A percentile compares a stretch with the other conserved stretches of the same genome.
Evolutionary conservation across 1,140 invertebrate species (phyloP).

Genomic region (Eriocheir sinensis): DNA sequence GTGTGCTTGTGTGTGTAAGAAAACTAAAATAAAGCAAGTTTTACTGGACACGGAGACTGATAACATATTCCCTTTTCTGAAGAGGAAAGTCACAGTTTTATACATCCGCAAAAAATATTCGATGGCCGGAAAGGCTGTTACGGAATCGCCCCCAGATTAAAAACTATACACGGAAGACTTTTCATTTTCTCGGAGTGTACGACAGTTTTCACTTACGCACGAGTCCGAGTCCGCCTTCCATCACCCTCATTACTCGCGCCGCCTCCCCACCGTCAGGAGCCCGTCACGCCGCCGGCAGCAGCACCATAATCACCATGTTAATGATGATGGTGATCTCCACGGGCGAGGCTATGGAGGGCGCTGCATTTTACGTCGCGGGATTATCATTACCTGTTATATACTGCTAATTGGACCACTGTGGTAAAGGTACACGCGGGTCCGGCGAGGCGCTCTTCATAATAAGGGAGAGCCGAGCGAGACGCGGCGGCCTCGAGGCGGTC

Average conservation of each 20-base stretch:
- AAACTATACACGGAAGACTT: background rate
- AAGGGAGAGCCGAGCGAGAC: background rate
- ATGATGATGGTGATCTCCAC: slow-evolving; percentile 14
- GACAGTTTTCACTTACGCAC: background rate
- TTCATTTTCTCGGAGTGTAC: background rate
- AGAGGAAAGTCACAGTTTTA: background rate
- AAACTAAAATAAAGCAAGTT: background rate
- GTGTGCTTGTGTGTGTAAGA: background rate
- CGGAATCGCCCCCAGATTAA: background rate
- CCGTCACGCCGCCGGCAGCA: background rate
- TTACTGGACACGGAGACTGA: too few relatives aligned
- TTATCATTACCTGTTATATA: slow-evolving; percentile 26
- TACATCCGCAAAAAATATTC: background rate
- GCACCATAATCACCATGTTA: background rate
- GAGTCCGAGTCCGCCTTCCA: background rate
- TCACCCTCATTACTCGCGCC: background rate
- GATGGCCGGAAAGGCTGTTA: background rate
- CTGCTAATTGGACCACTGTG: slow-evolving; percentile 22
- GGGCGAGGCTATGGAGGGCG: background rate
- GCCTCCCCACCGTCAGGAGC: background rate
- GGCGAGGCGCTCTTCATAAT: background rate
- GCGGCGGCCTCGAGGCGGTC: background rate
- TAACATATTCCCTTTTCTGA: background rate
- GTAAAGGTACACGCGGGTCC: background rate
- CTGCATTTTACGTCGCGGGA: slow-evolving; percentile 20